Base-by-base conservation (phyloP, 2,888 invertebrate species). In the Drosophila mulleri region DNA sequence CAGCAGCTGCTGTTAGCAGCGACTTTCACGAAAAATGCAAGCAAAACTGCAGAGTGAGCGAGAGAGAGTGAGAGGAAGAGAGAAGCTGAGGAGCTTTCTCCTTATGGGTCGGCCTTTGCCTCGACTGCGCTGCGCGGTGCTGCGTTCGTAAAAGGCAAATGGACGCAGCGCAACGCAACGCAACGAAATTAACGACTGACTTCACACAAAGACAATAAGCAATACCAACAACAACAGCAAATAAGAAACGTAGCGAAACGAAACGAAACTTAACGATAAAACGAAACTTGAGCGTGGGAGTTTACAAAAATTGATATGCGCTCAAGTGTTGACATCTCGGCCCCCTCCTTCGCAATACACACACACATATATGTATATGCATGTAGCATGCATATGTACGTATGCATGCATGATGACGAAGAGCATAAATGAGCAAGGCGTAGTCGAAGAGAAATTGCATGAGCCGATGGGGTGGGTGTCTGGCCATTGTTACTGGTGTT, bases 1-100 rank as follows among this genome's bases (percentile, higher is more conserved):
- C 41, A 29, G 57, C 69, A 48, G 64, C 69, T 26, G 64, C 52
- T 48, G 56, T 47, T 57, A 53, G 32, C 62, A 52, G 61, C 72
- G 86, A 86, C 86, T 86, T 86, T 86, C 86, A 86, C 86, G 86
- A 89, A 84, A 89, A 89, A 80, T 89, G 88, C 89, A 89, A 68
- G 82, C 85, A 75, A 79, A 89, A 84, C 75, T 89, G 85, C 85
- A 89, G 67, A 77, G 62, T 26, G 11, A 50, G 20, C 18, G 50
- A 35, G 52, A 45, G 57, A 26, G 67, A 63, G 42, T n/a, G 39
- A 39, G 61, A n/a, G 58, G 53, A 58, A 48, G 45, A 53, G 39
- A 60, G 65, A 57, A 58, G 72, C 45, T 64, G 72, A 82, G 89
- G 82, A 84, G 83, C 89, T 88, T 88, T 88, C 83, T 84, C 89